A percentile compares a stretch with the other conserved stretches of the same genome.
Evolutionary conservation across 2,113 vertebrate genomes (phyloP).

Genomic region (Diadophis punctatus): DNA sequence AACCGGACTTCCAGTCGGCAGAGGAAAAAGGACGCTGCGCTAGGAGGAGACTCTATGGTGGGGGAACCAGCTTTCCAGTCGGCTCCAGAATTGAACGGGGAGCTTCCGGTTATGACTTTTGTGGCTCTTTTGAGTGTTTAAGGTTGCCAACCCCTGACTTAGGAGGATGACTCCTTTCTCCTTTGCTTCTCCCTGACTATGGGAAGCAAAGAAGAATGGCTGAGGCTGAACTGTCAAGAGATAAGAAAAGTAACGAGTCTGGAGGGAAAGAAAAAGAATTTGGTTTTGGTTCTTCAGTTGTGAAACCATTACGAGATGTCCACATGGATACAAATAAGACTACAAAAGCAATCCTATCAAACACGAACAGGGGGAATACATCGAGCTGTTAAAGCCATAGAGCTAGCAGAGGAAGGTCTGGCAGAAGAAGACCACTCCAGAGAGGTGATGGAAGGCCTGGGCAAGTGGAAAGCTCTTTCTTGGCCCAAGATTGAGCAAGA

Average conservation of each 20-base stretch:
- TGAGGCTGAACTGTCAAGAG: not conserved
- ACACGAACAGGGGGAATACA: not conserved
- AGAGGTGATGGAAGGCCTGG: not conserved
- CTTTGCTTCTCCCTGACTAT: too few relatives aligned
- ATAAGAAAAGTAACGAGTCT: not conserved
- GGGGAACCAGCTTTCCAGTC: too few relatives aligned
- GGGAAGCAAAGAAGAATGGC: not conserved
- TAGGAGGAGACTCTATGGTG: too few relatives aligned
- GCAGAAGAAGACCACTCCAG: not conserved
- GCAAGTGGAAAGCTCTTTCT: not conserved
- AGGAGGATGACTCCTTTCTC: too few relatives aligned
- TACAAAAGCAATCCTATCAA: too few relatives aligned
- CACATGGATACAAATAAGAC: not conserved
- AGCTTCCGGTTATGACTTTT: too few relatives aligned
- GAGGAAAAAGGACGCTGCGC: too few relatives aligned
- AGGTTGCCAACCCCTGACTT: too few relatives aligned
- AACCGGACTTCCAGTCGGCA: too few relatives aligned
- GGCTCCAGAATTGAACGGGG: too few relatives aligned
- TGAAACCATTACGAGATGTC: not conserved
- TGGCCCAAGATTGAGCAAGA: not conserved
- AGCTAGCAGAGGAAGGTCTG: not conserved
- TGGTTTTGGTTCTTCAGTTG: not conserved
- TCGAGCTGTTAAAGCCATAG: too few relatives aligned
- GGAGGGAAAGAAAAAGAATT: not conserved
- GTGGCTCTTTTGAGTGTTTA: too few relatives aligned